Conservation (phyloP, 2,113 vertebrate species). For the Pseudolaguvia tuberculata region DNA sequence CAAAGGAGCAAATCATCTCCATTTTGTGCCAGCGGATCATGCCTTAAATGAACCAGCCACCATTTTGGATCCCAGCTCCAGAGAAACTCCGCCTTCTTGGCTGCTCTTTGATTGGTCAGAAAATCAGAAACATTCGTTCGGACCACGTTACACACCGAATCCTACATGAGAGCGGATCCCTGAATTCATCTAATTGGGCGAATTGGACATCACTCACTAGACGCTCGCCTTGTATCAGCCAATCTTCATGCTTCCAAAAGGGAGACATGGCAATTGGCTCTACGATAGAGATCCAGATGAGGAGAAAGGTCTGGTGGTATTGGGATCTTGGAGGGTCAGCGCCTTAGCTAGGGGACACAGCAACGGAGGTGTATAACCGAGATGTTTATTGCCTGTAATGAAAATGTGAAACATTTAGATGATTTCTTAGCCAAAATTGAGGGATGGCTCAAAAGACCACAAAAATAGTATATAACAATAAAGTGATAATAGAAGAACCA, state of each 20-base stretch:
- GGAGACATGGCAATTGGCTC: slow-evolving; percentile 20
- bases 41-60: slow-evolving; percentile 21
- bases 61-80: slow-evolving; percentile 25
- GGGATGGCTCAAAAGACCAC: neutral
- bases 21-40: slow-evolving; percentile 27
- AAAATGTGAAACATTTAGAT: neutral
- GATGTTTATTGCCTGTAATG: too few species aligned
- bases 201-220: neutral
- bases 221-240: neutral
- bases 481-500: neutral
- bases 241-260: neutral
- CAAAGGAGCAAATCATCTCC: slow-evolving; percentile 28
- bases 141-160: neutral
- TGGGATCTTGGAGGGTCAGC: slow-evolving; percentile 24
- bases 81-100: neutral
- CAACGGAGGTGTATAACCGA: slow-evolving; percentile 3
- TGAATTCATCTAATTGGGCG: slow-evolving; percentile 1
- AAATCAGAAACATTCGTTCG: neutral
- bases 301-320: slow-evolving; percentile 6
- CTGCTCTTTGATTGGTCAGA: slow-evolving; percentile 22
- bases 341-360: slow-evolving; percentile 34
- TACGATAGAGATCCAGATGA: slow-evolving; percentile 17
- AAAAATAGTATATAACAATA: neutral
- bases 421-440: slow-evolving; percentile 18
- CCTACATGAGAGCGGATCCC: neutral